Evolutionary conservation across 1,140 invertebrate species (phyloP).

Genomic region (Marisa cornuarietis): DNA sequence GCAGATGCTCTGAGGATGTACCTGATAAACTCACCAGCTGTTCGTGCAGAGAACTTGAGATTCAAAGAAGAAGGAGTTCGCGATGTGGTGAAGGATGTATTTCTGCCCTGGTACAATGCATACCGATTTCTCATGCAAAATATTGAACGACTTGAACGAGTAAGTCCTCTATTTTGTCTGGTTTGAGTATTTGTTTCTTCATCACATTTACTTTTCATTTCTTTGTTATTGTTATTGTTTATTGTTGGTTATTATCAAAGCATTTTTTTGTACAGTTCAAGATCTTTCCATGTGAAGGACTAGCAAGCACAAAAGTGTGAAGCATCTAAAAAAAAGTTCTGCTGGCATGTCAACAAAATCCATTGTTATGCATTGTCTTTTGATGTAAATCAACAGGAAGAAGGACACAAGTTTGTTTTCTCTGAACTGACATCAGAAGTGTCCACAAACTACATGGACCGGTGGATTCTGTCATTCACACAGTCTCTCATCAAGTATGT

Average conservation of each 20-base stretch:
- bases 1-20: slow-evolving; percentile 96
- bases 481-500: slow-evolving; percentile 91
- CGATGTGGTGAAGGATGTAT: slow-evolving; percentile 97
- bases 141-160: slow-evolving; percentile 83
- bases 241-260: neutral
- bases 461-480: slow-evolving; percentile 96
- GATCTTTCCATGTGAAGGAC: neutral
- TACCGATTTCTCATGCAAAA: slow-evolving; percentile 90
- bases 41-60: slow-evolving; percentile 92
- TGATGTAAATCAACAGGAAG: slow-evolving; percentile 66
- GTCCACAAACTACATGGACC: slow-evolving; percentile 90
- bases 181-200: no score
- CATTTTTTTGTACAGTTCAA: neutral
- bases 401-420: slow-evolving; percentile 68
- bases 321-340: neutral
- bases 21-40: slow-evolving; percentile 97
- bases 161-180: slow-evolving; percentile 30
- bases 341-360: no score
- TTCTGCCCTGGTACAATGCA: slow-evolving; percentile 99
- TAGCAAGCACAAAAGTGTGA: neutral
- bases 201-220: neutral
- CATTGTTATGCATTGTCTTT: neutral
- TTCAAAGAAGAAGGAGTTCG: slow-evolving; percentile 98
- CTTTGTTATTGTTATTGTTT: neutral
- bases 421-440: slow-evolving; percentile 59